Evolutionary conservation across 2,113 vertebrate species (phyloP), one percentile per base, ranked within the genome.

Genomic region (Rhynchopsitta pachyrhyncha): DNA sequence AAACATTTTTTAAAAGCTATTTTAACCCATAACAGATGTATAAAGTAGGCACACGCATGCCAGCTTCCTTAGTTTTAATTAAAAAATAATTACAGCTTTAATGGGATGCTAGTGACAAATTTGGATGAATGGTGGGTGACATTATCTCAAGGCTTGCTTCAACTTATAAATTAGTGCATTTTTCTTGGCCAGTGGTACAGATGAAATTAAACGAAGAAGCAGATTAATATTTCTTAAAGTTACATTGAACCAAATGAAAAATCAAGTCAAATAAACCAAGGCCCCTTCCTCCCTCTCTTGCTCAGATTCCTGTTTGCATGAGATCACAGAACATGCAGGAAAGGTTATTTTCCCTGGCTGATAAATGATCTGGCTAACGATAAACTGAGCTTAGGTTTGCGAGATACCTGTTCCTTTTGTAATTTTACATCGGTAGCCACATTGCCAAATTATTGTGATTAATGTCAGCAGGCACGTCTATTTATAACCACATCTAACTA

Each of bases 21-120:
- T 98, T 98, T 98, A 98, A 98, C 98, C 98, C 98, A 97, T 98
- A 98, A 97, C 98, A 98, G 98, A 98, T 98, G 98, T 98, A 98
- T 97, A 97, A 98, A 98, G 97, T 98, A 98, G 98, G 98, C 97
- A 93, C 94, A 97, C 84, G 92, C 98, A 98, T 98, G 98, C 98
- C 98, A 98, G 98, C 97, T 98, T 98, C 97, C 97, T 98, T 98
- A 97, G 98, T 98, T 98, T 98, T 98, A 98, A 98, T 98, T 98
- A 98, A 98, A 98, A 98, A 98, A 98, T 98, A 98, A 98, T 98
- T 98, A 98, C 46, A 35, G 98, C 94, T 98, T 97, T 98, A 98
- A 98, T 98, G 97, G 97, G 97, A 98, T 98, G 98, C 97, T 98
- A 97, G 98, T 98, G 98, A 98, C 98, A 98, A 98, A 98, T 98